phyloP scores from a whole-genome alignment of 1,140 invertebrate species.

The Nebria ingens region DNA sequence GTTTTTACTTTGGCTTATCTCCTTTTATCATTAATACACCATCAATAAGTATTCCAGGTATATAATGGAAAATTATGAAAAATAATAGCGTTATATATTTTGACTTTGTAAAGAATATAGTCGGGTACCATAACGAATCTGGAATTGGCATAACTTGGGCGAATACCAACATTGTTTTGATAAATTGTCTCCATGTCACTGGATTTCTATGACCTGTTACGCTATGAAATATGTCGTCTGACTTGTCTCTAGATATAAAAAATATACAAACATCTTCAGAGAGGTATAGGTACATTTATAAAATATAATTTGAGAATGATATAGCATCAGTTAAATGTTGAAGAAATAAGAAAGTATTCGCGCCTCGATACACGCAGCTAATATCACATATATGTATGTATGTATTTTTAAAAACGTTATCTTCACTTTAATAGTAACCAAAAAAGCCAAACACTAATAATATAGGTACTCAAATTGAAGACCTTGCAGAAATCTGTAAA shows the following conservation, averaged over 20 bases:
- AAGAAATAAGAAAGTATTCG: background rate
- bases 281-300: background rate
- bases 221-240: constrained; percentile 54
- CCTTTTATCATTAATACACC: constrained; percentile 39
- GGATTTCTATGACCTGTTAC: constrained; percentile 56
- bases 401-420: too few species aligned
- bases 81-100: constrained; percentile 35
- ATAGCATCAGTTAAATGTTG: too few species aligned
- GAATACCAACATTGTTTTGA: constrained; percentile 39
- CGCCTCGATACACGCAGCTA: background rate
- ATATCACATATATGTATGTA: too few species aligned
- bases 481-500: too few species aligned
- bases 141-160: too few species aligned
- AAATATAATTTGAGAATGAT: background rate
- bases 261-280: background rate
- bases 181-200: constrained; percentile 56
- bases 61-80: constrained; percentile 40
- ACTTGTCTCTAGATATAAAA: constrained; percentile 31
- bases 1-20: constrained; percentile 50
- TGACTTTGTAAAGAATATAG: too few species aligned
- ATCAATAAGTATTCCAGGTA: constrained; percentile 48
- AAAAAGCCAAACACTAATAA: too few species aligned
- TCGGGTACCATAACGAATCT: too few species aligned
- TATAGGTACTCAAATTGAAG: too few species aligned
- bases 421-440: too few species aligned